Base-by-base conservation (phyloP, 2,888 invertebrate genomes). In the Aleiodes leptofemur region DNA sequence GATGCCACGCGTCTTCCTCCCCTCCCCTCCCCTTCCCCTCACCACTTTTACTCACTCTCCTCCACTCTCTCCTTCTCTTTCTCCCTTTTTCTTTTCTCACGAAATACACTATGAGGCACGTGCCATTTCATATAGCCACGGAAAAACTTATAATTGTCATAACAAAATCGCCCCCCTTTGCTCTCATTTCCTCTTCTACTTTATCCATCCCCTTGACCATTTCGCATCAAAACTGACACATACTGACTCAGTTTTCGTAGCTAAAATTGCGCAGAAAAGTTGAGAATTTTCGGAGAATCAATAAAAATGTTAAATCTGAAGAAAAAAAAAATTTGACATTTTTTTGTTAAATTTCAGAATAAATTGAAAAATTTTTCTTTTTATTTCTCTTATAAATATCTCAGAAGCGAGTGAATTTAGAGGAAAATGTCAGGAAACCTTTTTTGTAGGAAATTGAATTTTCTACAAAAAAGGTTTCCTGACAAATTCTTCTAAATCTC, bases 81-180 rank as follows among this genome's bases (percentile, higher is more conserved):
- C 57, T 53, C 64, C n/a, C 16, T 43, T 55, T n/a, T 38, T n/a
- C 53, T 55, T 16, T 16, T 16, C 48, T 75, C 76, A 38, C 77
- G 68, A 76, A 51, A 53, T 66, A 72, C 76, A 74, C 73, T 71
- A 73, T 72, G 72, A 69, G 73, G 76, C 85, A 85, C 85, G 85
- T 85, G 84, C 83, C 83, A 79, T 82, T 82, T 83, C 81, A 82
- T 85, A 56, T 82, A 82, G 84, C 82, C 81, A 83, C 82, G 84
- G 79, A 87, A 86, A 73, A 88, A 84, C 84, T 87, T 85, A 86
- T 88, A 88, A 88, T 87, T 87, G 87, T 88, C 88, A 86, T 87
- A 88, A 87, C 87, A 87, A 23, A 23, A 43, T 78, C 80, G 74
- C 76, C 76, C 80, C 74, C 23, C n/a, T n/a, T 71, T 57, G 68